Conservation (phyloP, 37 sponge, comb jelly and placozoan genomes). For the Agelas oroides region DNA sequence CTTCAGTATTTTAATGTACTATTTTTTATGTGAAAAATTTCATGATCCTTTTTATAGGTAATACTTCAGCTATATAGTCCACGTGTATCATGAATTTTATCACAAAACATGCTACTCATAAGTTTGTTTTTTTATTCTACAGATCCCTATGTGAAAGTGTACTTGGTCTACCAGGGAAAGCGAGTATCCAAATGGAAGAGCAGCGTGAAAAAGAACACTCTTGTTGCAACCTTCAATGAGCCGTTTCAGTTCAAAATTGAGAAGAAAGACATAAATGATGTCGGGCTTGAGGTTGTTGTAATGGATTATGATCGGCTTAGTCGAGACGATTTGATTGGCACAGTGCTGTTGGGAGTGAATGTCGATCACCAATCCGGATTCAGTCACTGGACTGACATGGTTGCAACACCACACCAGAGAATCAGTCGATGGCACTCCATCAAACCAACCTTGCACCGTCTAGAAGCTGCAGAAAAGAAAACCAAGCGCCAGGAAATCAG, state of each 20-base stretch:
- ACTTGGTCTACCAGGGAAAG: slow-evolving; percentile 35
- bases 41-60: too few relatives aligned
- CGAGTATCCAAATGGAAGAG: slow-evolving; percentile 60
- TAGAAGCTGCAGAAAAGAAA: too few relatives aligned
- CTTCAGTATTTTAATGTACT: too few relatives aligned
- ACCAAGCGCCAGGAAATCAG: too few relatives aligned
- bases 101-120: background rate
- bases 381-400: too few relatives aligned
- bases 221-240: slow-evolving; percentile 72
- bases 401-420: too few relatives aligned
- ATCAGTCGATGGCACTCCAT: too few relatives aligned
- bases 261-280: slow-evolving; percentile 1
- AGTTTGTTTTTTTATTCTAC: background rate
- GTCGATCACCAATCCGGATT: too few relatives aligned
- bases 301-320: slow-evolving; percentile 10
- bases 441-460: too few relatives aligned
- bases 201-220: slow-evolving; percentile 68
- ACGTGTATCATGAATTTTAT: background rate
- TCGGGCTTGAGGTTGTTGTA: slow-evolving; percentile 22
- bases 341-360: too few relatives aligned
- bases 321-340: slow-evolving; percentile 48
- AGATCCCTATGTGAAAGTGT: slow-evolving; percentile 82
- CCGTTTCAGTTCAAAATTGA: slow-evolving; percentile 67
- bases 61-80: too few relatives aligned
- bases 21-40: too few relatives aligned